These are phyloP conservation scores for Hirtodrosophila trivittata DNA, from an alignment of 2,888 invertebrate species.

Conservation along the genomic window DNA sequence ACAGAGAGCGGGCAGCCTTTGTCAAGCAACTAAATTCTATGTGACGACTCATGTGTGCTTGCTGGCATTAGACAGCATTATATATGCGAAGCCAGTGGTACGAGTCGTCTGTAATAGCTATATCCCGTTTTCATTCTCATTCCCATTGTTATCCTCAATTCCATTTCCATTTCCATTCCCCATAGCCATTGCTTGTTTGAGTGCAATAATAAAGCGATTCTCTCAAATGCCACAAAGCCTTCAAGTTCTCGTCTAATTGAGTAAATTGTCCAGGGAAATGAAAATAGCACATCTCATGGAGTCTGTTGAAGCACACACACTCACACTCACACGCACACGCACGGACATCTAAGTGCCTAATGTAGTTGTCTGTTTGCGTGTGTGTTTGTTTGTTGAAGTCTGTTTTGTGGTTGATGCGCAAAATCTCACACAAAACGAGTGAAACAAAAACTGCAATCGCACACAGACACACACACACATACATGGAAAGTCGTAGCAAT, in stretches of 20 bases:
- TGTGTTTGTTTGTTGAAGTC: conserved; percentile 18
- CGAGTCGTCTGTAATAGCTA: too few relatives aligned
- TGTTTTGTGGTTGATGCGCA: conserved; percentile 55
- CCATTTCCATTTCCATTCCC: not conserved
- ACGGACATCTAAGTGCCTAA: conserved; percentile 16
- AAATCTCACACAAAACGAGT: conserved; percentile 51
- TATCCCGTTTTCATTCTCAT: conserved; percentile 2
- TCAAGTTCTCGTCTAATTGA: conserved; percentile 73
- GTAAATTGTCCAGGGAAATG: conserved; percentile 76
- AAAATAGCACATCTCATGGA: conserved; percentile 55
- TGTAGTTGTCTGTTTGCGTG: conserved; percentile 20
- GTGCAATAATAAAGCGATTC: conserved; percentile 78
- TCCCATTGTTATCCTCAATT: conserved; percentile 9
- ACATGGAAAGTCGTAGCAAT: conserved; percentile 12
- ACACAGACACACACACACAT: conserved; percentile 13
- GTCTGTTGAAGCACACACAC: conserved; percentile 19
- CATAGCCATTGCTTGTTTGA: conserved; percentile 32
- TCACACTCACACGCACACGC: not conserved
- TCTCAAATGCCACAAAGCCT: conserved; percentile 73
- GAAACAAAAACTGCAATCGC: conserved; percentile 49
- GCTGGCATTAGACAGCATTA: conserved; percentile 25
- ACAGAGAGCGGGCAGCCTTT: conserved; percentile 38
- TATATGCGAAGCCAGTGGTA: not conserved
- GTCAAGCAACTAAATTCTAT: conserved; percentile 52
- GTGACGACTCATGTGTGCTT: conserved; percentile 25